These are phyloP conservation scores for Diorhabda sublineata DNA, from an alignment of 1,140 invertebrate species.

Conservation along the genomic window DNA sequence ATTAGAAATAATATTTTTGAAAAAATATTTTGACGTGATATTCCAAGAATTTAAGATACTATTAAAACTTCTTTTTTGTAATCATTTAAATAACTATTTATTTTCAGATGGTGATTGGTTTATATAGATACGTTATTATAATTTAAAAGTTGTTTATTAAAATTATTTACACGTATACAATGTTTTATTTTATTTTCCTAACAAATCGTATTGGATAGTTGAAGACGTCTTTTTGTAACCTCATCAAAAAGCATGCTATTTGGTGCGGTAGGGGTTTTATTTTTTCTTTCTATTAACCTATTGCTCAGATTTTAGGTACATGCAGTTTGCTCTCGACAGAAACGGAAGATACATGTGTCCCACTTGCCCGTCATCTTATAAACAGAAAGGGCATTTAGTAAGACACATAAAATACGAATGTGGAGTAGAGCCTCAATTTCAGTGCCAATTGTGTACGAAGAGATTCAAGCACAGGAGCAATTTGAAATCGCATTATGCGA, in stretches of 20 bases:
- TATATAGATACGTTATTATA: background rate
- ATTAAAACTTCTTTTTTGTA: no score
- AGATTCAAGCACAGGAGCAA: conserved; percentile 36
- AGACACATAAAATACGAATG: conserved; percentile 67
- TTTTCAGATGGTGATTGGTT: background rate
- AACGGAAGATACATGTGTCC: conserved; percentile 35
- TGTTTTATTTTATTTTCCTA: background rate
- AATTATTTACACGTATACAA: background rate
- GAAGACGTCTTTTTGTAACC: background rate
- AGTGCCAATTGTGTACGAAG: conserved; percentile 51
- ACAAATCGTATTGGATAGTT: background rate
- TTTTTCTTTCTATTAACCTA: background rate
- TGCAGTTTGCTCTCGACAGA: conserved; percentile 28
- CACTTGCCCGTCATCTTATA: conserved; percentile 32
- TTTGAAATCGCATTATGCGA: conserved; percentile 32
- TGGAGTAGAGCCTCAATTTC: conserved; percentile 67
- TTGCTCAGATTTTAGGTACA: conserved; percentile 33
- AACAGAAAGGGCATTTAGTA: conserved; percentile 47
- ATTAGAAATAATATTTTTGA: no score
- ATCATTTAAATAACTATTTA: background rate
- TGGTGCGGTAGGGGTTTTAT: background rate
- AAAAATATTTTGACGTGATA: no score
- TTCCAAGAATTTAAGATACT: no score
- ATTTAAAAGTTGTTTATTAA: background rate
- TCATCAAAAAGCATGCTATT: background rate